These are phyloP conservation scores for Diabrotica balteata DNA, from an alignment of 2,888 invertebrate species.

Conservation along the genomic window DNA sequence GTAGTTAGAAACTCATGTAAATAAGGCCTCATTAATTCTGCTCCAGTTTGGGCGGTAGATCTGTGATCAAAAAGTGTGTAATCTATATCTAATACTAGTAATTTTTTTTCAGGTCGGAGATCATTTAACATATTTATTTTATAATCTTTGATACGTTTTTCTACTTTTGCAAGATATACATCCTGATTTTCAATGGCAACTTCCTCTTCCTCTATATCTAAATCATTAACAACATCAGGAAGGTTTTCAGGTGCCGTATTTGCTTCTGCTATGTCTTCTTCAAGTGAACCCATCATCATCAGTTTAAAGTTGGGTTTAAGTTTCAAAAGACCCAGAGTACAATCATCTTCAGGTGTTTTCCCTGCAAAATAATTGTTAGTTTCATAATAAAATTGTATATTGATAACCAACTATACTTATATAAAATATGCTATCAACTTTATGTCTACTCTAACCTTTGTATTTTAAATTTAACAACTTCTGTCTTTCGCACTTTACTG, in stretches of 20 bases:
- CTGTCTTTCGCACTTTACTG: constrained; percentile 91
- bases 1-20: constrained; percentile 91
- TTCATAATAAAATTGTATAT: background rate
- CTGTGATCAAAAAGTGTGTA: constrained; percentile 96
- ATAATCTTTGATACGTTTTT: constrained; percentile 83
- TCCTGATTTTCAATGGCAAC: constrained; percentile 72
- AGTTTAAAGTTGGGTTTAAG: constrained; percentile 89
- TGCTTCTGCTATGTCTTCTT: constrained; percentile 88
- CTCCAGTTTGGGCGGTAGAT: constrained; percentile 86
- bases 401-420: no score
- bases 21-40: constrained; percentile 91
- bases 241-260: constrained; percentile 80
- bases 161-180: constrained; percentile 80
- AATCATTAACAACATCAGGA: constrained; percentile 88
- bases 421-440: no score
- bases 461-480: constrained; percentile 91
- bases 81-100: constrained; percentile 94
- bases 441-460: constrained; percentile 71
- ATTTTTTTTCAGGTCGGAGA: constrained; percentile 83
- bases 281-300: constrained; percentile 97
- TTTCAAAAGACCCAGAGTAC: constrained; percentile 76
- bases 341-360: constrained; percentile 83
- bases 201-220: constrained; percentile 90
- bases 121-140: constrained; percentile 83
- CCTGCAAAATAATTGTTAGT: constrained; percentile 63